These are phyloP conservation scores for Sigmodon hispidus DNA, from an alignment of 2,113 vertebrate species.

Conservation along the genomic window DNA sequence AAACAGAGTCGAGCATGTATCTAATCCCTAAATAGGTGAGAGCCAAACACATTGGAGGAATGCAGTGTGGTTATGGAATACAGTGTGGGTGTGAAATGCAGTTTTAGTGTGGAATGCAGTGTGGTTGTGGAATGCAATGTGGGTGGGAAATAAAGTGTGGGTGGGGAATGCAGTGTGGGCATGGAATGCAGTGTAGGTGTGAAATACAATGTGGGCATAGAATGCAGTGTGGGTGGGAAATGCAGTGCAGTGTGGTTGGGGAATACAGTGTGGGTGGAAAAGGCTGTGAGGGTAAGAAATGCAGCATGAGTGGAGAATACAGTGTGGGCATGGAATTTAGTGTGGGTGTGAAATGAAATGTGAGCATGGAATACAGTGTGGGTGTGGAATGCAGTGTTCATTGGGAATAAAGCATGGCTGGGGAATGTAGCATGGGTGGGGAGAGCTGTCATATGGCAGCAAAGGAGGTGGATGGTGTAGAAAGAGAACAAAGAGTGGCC, in stretches of 20 bases:
- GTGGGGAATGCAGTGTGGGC: background rate
- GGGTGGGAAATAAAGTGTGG: background rate
- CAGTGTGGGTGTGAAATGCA: background rate
- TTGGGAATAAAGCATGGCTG: background rate
- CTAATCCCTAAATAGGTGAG: background rate
- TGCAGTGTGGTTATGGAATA: too few species aligned
- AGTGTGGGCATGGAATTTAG: background rate
- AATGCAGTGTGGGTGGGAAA: background rate
- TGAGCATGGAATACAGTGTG: background rate
- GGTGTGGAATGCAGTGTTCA: background rate
- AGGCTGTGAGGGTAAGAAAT: background rate
- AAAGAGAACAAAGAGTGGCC: background rate
- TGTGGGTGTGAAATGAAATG: background rate
- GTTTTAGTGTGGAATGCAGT: background rate
- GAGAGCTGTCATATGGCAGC: background rate
- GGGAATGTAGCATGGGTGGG: too few species aligned
- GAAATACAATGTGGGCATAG: background rate
- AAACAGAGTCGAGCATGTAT: background rate
- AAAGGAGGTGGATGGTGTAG: background rate
- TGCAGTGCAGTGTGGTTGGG: background rate
- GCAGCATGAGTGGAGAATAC: background rate
- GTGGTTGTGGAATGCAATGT: background rate
- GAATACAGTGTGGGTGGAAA: background rate
- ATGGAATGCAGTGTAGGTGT: background rate
- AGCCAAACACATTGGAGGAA: background rate